Conservation (phyloP, 2,888 invertebrate species). For the Drosophila fulvimacula region DNA sequence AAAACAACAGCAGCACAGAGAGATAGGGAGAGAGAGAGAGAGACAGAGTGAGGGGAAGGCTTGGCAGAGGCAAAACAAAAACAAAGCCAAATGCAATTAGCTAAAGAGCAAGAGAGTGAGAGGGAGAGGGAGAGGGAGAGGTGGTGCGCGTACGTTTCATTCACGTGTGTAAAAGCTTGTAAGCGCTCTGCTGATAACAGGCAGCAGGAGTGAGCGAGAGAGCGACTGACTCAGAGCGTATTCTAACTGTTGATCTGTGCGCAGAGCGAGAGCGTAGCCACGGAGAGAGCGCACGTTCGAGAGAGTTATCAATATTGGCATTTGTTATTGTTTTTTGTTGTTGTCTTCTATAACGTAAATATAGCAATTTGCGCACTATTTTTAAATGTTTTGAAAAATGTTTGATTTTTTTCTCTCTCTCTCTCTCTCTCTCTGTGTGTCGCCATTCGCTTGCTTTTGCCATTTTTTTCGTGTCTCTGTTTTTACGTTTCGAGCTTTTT, state of each 20-base stretch:
- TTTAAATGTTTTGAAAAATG: slow-evolving; percentile 75
- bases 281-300: background rate
- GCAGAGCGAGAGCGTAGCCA: too few relatives aligned
- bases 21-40: background rate
- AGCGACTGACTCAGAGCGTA: slow-evolving; percentile 10
- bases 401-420: slow-evolving; percentile 35
- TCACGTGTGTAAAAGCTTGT: slow-evolving; percentile 70
- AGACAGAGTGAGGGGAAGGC: too few relatives aligned
- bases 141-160: slow-evolving; percentile 18
- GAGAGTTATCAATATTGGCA: slow-evolving; percentile 43
- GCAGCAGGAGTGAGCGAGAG: slow-evolving; percentile 6
- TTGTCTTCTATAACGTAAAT: slow-evolving; percentile 53
- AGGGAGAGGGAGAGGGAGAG: background rate
- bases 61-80: slow-evolving; percentile 15
- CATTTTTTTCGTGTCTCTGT: slow-evolving; percentile 13
- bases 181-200: slow-evolving; percentile 58
- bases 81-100: slow-evolving; percentile 68
- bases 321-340: slow-evolving; percentile 40
- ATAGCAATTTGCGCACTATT: slow-evolving; percentile 83
- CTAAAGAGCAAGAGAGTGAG: background rate
- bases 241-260: slow-evolving; percentile 38
- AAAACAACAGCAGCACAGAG: slow-evolving; percentile 32
- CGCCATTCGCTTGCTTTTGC: slow-evolving; percentile 21
- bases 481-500: slow-evolving; percentile 7
- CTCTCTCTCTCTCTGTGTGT: slow-evolving; percentile 16